Evolutionary conservation across 2,113 vertebrate species (phyloP).

Genomic region (Tichodroma muraria): DNA sequence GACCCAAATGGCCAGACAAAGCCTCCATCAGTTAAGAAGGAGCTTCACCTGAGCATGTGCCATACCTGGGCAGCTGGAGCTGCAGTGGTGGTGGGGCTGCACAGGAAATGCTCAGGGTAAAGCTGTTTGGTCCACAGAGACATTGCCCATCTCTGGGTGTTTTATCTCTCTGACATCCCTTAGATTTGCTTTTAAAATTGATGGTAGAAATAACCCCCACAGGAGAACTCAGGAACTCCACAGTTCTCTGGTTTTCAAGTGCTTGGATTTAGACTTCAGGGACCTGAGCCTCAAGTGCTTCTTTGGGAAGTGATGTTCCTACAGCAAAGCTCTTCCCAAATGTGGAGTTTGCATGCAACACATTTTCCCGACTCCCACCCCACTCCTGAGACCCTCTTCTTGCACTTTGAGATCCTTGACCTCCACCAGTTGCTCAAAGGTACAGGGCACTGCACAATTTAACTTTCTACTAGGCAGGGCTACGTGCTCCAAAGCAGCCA

Average conservation of each 20-base stretch:
- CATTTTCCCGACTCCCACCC: not conserved
- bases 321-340: not conserved
- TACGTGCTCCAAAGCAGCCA: not conserved
- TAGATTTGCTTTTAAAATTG: not conserved
- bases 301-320: not conserved
- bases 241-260: not conserved
- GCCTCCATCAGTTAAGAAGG: not conserved
- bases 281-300: not conserved
- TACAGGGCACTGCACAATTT: not conserved
- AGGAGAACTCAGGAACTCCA: not conserved
- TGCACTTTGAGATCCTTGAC: not conserved
- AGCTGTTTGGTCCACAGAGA: not conserved
- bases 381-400: not conserved
- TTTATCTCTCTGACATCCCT: not conserved
- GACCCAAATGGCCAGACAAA: not conserved
- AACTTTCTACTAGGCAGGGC: not conserved
- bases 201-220: not conserved
- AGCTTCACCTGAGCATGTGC: rapidly evolving
- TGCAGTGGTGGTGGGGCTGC: not conserved
- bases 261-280: not conserved
- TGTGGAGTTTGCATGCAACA: rapidly evolving
- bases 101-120: not conserved
- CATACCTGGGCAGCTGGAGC: not conserved
- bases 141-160: not conserved
- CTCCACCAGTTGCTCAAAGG: not conserved